Evolutionary conservation across 2,797 vertebrate species (phyloP), one percentile per base, ranked within the genome.

Genomic region (Urophycis tenuis): DNA sequence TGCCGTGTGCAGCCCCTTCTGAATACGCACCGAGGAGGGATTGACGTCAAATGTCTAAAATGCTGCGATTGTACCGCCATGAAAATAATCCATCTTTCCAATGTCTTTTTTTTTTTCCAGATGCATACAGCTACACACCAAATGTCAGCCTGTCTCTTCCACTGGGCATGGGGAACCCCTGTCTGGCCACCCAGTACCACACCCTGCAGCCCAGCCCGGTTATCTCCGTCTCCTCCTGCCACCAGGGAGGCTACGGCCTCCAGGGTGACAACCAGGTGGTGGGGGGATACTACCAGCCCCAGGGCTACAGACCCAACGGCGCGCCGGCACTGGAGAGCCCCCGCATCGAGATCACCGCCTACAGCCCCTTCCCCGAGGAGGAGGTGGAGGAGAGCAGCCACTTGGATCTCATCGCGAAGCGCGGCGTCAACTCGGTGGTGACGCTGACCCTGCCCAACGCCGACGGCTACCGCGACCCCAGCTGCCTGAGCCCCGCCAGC

Each of bases 271-370:
- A 88, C 86, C 87, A 89, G 87, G 0, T 89, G 86, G 84, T 88
- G 91, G 30, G 87, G 89, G 0, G 92, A 91, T 98, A 97, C 82
- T 97, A 96, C 82, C 87, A 96, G 80, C 89, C 96, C 0, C 93
- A 96, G 0, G 87, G 88, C 70, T 69, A 93, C 72, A 92, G 96
- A 86, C 95, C 95, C 75, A 96, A 95, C 0, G 95, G 95, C 34
- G 94, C 95, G 35, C 96, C 95, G 0, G 88, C 96, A 0, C 87
- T 98, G 81, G 97, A 98, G 87, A 98, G 97, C 81, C 97, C 97
- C 0, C 95, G 97, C 36, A 99, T 99, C 6, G 97, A 99, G 92
- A 99, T 99, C 88, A 99, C 97, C 0, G 94, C 97, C 49, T 99
- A 97, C 86, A 92, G 93, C 85, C 97, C 95, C 82, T 97, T 96